Evolutionary conservation across 2,797 vertebrate genomes (phyloP).

Genomic region (Gephyroberyx darwinii): DNA sequence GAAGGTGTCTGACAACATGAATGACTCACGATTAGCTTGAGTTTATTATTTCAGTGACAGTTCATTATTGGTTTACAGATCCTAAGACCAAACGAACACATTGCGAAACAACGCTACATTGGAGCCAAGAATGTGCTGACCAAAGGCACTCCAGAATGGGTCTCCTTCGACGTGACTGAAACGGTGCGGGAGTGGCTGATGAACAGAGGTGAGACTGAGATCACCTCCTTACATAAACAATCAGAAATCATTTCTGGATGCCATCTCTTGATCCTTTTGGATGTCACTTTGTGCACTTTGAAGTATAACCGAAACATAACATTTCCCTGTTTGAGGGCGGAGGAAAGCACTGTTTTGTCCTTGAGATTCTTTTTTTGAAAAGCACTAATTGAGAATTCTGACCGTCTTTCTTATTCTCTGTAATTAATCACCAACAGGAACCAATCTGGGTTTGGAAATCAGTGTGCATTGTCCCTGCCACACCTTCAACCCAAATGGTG

Average conservation of each 20-base stretch:
- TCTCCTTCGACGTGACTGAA: constrained; percentile 94
- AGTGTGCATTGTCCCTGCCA: constrained; percentile 94
- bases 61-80: constrained; percentile 76
- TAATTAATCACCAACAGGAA: constrained; percentile 77
- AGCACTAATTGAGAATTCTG: not conserved
- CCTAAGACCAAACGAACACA: constrained; percentile 89
- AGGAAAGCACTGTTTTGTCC: not conserved
- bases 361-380: not conserved
- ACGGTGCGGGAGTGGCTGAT: constrained; percentile 92
- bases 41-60: not conserved
- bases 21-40: not conserved
- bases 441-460: constrained; percentile 91
- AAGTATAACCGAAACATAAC: not conserved
- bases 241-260: not conserved
- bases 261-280: not conserved
- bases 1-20: not conserved
- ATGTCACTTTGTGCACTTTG: not conserved
- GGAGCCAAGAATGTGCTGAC: constrained; percentile 90
- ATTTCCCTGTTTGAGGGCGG: not conserved
- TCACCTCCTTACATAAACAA: not conserved
- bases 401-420: constrained; percentile 3
- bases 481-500: constrained; percentile 89
- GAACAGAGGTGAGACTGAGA: constrained; percentile 83
- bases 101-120: constrained; percentile 91
- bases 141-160: constrained; percentile 87